Conservation (phyloP, 2,888 invertebrate genomes). For the Hyalella azteca region DNA sequence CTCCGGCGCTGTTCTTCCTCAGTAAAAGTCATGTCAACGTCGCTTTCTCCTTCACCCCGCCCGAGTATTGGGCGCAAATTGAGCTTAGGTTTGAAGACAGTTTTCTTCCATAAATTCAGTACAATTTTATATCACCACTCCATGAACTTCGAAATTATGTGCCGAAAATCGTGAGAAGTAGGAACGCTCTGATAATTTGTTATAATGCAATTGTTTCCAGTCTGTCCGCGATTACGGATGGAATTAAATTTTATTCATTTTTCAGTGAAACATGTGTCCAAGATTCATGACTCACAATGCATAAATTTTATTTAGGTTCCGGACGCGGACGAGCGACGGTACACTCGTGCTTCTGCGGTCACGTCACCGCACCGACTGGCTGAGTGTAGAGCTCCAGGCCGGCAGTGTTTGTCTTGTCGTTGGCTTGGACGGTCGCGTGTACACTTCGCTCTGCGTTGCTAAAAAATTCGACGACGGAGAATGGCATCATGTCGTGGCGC, state of each 20-base stretch:
- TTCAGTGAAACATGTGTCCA: no score
- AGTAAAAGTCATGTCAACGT: neutral
- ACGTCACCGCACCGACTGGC: conserved; percentile 21
- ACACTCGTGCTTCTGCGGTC: conserved; percentile 14
- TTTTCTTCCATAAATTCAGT: no score
- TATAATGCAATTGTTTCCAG: no score
- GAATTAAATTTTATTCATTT: no score
- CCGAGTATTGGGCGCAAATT: conserved; percentile 15
- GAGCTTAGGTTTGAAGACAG: conserved; percentile 16
- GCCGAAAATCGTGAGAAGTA: no score
- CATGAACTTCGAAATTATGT: no score
- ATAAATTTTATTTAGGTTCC: conserved; percentile 9
- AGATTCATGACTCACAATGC: no score
- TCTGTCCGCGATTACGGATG: no score
- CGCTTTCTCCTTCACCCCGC: conserved; percentile 4
- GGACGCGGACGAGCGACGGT: conserved; percentile 4
- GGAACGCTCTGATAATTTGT: no score
- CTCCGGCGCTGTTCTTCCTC: neutral
- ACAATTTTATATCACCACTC: no score
- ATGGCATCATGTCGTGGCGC: conserved; percentile 30
- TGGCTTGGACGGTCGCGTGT: neutral
- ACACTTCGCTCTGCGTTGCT: neutral
- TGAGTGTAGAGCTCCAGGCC: neutral
- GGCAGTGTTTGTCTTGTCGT: conserved; percentile 13
- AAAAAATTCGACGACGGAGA: conserved; percentile 9